Evolutionary conservation across 1,140 invertebrate genomes (phyloP), one percentile per base, ranked within the genome.

Genomic region (Pissodes strobi): DNA sequence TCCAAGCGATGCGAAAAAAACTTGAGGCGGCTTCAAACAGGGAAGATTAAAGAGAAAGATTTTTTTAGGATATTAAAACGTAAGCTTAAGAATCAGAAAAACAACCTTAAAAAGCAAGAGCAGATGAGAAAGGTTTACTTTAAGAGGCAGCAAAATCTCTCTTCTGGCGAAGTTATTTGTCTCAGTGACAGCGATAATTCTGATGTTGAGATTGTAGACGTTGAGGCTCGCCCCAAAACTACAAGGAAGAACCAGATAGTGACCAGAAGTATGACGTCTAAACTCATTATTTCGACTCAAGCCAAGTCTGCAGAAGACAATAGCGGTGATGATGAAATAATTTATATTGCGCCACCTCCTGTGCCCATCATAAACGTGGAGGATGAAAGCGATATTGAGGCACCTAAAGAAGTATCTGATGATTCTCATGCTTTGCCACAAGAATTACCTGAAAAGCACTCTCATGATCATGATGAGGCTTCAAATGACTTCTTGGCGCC

Each of bases 401-500:
- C n/a, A n/a, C n/a, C n/a, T n/a, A n/a, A n/a, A n/a, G n/a, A n/a
- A 25, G 17, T 5, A 15, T 15, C 15, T 45, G n/a, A 46, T n/a
- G 18, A 27, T 38, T 15, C 27, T 4, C 10, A 21, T 9, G 22
- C 22, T 43, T 12, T 2, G 13, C 9, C 23, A 48, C 15, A 49
- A n/a, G 12, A n/a, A n/a, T 13, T 25, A 12, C 23, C n/a, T 53
- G 12, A 49, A 55, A 69, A 64, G 55, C 23, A 37, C 27, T 22
- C 52, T 34, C 39, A 51, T 13, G 67, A 67, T 39, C 39, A 45
- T 22, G 60, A 57, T 46, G 70, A 67, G 34, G 17, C 45, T 34
- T 72, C 67, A 34, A 72, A 73, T 61, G 73, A 75, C 67, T 73
- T 75, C 30, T 37, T 73, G 15, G 65, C 60, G 10, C 37, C 64